Percentiles rank a stretch among this genome's conserved stretches.
Conservation (phyloP, 2,797 vertebrate genomes). For the Tachyglossus aculeatus region DNA sequence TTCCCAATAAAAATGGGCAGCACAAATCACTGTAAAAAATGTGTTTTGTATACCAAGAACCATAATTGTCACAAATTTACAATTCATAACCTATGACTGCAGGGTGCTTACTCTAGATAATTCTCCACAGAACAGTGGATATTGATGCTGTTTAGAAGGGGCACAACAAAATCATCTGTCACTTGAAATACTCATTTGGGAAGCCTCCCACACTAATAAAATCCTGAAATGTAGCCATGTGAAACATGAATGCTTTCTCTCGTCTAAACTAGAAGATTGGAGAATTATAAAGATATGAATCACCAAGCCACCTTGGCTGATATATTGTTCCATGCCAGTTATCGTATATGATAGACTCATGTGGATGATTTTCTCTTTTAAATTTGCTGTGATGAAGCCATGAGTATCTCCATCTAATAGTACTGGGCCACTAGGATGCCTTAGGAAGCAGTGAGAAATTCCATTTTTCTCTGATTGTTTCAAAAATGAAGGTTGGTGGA, state of each 20-base stretch:
- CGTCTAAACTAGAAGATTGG: constrained; percentile 4
- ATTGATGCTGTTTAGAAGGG: constrained; percentile 8
- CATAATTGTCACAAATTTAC: constrained; percentile 48
- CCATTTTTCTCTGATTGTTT: not conserved
- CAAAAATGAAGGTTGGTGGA: constrained; percentile 8
- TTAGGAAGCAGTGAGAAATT: too few species aligned
- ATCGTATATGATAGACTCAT: too few species aligned
- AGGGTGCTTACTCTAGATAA: constrained; percentile 31
- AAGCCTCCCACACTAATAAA: constrained; percentile 27
- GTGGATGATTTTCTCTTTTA: too few species aligned
- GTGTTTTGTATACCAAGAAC: constrained; percentile 22
- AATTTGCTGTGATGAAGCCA: too few species aligned
- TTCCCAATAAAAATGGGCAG: constrained; percentile 40
- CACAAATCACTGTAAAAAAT: constrained; percentile 23
- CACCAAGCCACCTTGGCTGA: not conserved
- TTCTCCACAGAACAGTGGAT: constrained; percentile 14
- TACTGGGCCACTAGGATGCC: too few species aligned
- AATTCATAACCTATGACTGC: constrained; percentile 38
- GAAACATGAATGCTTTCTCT: not conserved
- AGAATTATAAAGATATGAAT: not conserved
- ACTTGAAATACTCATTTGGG: constrained; percentile 28
- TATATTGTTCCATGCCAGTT: not conserved
- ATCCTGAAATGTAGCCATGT: constrained; percentile 37
- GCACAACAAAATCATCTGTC: constrained; percentile 26
- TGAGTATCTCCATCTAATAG: too few species aligned